Evolutionary conservation across 2,888 invertebrate species (phyloP).

Genomic region (Nomada fabriciana): DNA sequence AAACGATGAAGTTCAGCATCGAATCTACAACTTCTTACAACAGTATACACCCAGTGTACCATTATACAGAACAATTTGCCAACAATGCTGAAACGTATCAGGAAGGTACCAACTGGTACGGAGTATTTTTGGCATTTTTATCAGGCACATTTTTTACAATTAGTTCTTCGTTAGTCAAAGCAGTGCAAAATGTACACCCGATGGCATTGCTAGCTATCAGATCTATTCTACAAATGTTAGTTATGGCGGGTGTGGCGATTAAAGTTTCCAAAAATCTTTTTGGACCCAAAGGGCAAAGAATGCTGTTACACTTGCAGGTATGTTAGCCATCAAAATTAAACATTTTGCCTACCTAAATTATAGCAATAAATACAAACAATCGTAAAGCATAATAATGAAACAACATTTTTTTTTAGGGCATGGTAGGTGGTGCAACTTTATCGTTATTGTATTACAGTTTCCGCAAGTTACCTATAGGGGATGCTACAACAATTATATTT

Average conservation of each 20-base stretch:
- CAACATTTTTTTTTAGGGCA: constrained; percentile 78
- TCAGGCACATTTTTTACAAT: constrained; percentile 85
- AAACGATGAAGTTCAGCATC: constrained; percentile 80
- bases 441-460: constrained; percentile 85
- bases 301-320: constrained; percentile 83
- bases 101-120: constrained; percentile 82
- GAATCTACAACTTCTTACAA: constrained; percentile 80
- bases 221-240: constrained; percentile 82
- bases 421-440: constrained; percentile 84
- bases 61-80: constrained; percentile 80
- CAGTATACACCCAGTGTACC: constrained; percentile 80
- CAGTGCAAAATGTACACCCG: constrained; percentile 83
- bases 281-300: constrained; percentile 82
- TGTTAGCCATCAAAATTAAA: constrained; percentile 11
- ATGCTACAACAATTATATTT: constrained; percentile 85
- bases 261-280: constrained; percentile 77
- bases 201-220: constrained; percentile 84
- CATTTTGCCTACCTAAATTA: neutral
- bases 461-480: constrained; percentile 84
- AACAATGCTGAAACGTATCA: constrained; percentile 78
- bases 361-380: neutral
- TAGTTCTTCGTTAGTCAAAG: constrained; percentile 84
- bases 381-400: neutral
- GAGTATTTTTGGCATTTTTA: constrained; percentile 84
- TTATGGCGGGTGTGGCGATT: constrained; percentile 81